Conservation (phyloP, 1,140 invertebrate genomes). For the Lepidurus arcticus region DNA sequence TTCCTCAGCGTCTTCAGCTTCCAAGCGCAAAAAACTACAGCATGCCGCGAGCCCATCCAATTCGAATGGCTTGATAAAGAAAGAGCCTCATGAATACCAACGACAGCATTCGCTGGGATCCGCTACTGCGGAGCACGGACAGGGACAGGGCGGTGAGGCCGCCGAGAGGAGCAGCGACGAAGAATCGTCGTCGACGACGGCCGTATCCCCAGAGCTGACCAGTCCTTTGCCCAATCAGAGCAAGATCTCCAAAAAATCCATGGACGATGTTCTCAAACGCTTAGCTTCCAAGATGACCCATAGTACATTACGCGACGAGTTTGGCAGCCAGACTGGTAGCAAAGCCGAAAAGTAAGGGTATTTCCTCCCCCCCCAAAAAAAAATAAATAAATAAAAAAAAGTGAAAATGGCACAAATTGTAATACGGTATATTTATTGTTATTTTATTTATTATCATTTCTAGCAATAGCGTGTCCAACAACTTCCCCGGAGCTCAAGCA, state of each 20-base stretch:
- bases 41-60: not conserved
- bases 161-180: not conserved
- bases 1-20: conserved; percentile 1
- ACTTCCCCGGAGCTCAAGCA: conserved; percentile 43
- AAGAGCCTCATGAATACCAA: conserved; percentile 6
- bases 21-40: conserved; percentile 7
- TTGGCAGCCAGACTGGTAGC: conserved; percentile 34
- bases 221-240: conserved; percentile 24
- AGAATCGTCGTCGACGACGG: not conserved
- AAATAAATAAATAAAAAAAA: not conserved
- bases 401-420: not conserved
- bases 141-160: not conserved
- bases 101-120: not conserved
- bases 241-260: conserved; percentile 47
- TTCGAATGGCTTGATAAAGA: not conserved
- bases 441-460: not conserved
- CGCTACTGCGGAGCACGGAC: not conserved
- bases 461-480: conserved; percentile 45
- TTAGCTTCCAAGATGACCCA: conserved; percentile 72
- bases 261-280: conserved; percentile 78
- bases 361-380: not conserved
- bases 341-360: conserved; percentile 33
- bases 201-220: not conserved
- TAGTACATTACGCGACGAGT: conserved; percentile 55
- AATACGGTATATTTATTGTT: not conserved